Evolutionary conservation across 2,888 invertebrate genomes (phyloP).

Genomic region (Itoplectis maculator): DNA sequence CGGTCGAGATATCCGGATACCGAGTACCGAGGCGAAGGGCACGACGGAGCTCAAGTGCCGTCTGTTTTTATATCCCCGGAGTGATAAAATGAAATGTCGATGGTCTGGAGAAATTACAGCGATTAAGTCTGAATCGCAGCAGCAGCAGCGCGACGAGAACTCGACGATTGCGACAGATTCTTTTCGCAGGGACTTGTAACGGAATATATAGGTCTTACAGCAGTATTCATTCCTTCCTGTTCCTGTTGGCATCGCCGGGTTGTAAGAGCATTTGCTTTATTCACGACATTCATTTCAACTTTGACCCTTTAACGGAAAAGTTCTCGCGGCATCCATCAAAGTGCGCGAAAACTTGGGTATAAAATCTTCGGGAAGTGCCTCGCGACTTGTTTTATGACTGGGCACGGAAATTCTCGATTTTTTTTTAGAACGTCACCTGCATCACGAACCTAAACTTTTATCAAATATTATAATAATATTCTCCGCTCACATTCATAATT

Average conservation of each 20-base stretch:
- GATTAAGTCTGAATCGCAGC: neutral
- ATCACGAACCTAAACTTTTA: neutral
- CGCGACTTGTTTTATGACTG: neutral
- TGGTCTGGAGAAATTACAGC: constrained; percentile 27
- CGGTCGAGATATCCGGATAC: constrained; percentile 47
- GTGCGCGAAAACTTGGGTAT: neutral
- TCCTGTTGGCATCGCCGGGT: neutral
- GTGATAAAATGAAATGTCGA: constrained; percentile 48
- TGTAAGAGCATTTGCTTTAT: neutral
- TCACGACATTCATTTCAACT: neutral
- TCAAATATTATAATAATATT: neutral
- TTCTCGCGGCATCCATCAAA: neutral
- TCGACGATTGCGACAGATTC: neutral
- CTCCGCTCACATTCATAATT: neutral
- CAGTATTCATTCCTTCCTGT: neutral
- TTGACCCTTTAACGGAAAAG: neutral
- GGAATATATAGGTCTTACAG: neutral
- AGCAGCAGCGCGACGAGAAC: too few relatives aligned
- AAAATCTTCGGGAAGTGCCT: neutral
- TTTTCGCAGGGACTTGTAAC: neutral
- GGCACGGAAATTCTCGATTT: neutral
- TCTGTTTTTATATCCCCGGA: constrained; percentile 23
- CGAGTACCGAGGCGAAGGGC: neutral
- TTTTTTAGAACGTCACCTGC: neutral
- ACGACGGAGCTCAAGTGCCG: constrained; percentile 10